phyloP scores from a whole-genome alignment of 2,888 invertebrate genomes.

The Micoletzkya japonica region DNA sequence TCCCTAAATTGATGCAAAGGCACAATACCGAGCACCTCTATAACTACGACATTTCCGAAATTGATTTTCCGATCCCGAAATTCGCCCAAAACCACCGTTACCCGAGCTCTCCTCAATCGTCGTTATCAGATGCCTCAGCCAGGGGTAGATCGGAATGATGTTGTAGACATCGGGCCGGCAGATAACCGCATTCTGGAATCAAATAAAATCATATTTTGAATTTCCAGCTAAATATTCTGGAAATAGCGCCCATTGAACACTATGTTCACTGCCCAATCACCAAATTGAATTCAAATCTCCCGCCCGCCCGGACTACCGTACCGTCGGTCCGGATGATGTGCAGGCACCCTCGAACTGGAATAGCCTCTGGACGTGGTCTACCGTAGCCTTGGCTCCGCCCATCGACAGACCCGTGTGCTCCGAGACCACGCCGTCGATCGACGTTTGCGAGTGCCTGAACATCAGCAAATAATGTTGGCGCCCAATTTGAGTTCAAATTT shows the following conservation, averaged over 20 bases:
- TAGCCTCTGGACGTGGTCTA: slow-evolving; percentile 27
- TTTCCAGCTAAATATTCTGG: no score
- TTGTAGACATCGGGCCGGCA: slow-evolving; percentile 71
- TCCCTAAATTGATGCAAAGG: no score
- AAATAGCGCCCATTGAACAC: not conserved
- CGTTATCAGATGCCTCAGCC: slow-evolving; percentile 80
- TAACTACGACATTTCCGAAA: not conserved
- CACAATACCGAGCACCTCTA: no score
- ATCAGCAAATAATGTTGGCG: not conserved
- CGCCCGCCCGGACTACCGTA: no score
- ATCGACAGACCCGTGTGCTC: slow-evolving; percentile 23
- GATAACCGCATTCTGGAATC: slow-evolving; percentile 68
- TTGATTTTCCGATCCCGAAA: no score
- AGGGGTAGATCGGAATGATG: slow-evolving; percentile 76
- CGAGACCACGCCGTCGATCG: slow-evolving; percentile 18
- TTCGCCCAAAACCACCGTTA: not conserved
- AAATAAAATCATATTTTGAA: no score
- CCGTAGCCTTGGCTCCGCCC: slow-evolving; percentile 2
- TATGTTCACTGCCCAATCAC: not conserved
- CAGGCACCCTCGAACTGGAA: slow-evolving; percentile 57
- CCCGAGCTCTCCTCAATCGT: slow-evolving; percentile 74
- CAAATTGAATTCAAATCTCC: no score
- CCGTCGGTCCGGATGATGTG: no score
- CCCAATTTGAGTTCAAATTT: not conserved
- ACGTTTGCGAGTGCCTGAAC: slow-evolving; percentile 22